phyloP scores from a whole-genome alignment of 2,888 invertebrate species.

The Agapostemon virescens region DNA sequence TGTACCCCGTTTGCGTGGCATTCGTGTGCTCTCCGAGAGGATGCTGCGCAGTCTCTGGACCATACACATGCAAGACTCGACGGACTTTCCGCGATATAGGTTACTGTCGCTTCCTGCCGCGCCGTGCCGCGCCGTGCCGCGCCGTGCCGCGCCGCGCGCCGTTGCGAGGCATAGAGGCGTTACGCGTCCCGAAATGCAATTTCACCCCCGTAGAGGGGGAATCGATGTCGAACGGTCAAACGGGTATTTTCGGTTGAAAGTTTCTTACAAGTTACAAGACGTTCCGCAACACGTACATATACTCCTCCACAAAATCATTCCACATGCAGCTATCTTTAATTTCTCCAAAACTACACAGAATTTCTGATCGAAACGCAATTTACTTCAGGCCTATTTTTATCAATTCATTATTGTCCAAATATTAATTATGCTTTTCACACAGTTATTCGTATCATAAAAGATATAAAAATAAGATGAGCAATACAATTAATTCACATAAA shows the following conservation, averaged over 20 bases:
- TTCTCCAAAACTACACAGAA: too few species aligned
- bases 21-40: slow-evolving; percentile 19
- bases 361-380: neutral
- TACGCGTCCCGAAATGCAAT: slow-evolving; percentile 1
- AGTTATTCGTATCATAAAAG: neutral
- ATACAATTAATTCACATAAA: neutral
- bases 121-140: neutral
- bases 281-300: neutral
- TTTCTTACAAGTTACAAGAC: neutral
- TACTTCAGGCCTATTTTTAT: too few species aligned
- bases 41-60: slow-evolving; percentile 64
- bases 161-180: neutral
- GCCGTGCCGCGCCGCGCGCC: neutral
- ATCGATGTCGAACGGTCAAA: neutral
- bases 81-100: slow-evolving; percentile 39
- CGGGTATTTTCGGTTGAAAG: neutral
- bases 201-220: neutral
- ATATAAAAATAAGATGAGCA: neutral
- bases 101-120: neutral
- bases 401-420: too few species aligned
- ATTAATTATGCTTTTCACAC: too few species aligned
- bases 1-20: slow-evolving; percentile 24
- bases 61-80: slow-evolving; percentile 30
- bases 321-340: too few species aligned
- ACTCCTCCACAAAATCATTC: neutral